phyloP scores from a whole-genome alignment of 2,797 vertebrate species.

The Halcyon leucocephala region DNA sequence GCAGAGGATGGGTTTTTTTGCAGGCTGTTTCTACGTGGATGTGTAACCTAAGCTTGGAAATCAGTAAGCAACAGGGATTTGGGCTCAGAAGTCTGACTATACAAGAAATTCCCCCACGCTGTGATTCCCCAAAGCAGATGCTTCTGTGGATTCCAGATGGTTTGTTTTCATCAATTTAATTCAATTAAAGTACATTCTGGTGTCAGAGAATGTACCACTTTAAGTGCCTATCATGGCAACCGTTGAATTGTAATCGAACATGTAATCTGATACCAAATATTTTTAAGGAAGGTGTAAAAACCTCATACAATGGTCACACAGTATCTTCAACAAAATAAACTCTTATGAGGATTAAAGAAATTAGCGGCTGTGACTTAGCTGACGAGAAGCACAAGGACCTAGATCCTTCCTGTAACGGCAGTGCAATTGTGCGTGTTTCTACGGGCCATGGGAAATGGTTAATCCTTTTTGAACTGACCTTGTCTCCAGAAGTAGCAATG shows the following conservation, averaged over 20 bases:
- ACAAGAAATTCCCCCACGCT: neutral
- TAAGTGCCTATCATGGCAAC: neutral
- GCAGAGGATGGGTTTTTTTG: conserved; percentile 5
- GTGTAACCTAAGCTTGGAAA: conserved; percentile 25
- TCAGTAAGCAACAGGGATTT: neutral
- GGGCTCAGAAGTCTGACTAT: neutral
- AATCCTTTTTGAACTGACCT: neutral
- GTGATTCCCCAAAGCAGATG: neutral
- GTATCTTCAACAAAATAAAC: neutral
- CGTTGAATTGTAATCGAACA: neutral
- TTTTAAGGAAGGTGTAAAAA: neutral
- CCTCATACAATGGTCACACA: neutral
- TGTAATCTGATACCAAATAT: neutral
- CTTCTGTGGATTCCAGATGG: neutral
- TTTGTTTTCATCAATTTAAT: neutral
- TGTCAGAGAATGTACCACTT: neutral
- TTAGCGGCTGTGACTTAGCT: neutral
- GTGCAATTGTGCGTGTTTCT: neutral
- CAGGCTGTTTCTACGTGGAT: conserved; percentile 31
- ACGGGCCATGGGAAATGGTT: neutral
- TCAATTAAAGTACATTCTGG: neutral
- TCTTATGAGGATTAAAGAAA: neutral
- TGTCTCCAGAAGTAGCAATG: neutral
- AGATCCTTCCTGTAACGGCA: neutral
- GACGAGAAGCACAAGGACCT: neutral